phyloP scores from a whole-genome alignment of 2,888 invertebrate species.

The Diabrotica balteata region DNA sequence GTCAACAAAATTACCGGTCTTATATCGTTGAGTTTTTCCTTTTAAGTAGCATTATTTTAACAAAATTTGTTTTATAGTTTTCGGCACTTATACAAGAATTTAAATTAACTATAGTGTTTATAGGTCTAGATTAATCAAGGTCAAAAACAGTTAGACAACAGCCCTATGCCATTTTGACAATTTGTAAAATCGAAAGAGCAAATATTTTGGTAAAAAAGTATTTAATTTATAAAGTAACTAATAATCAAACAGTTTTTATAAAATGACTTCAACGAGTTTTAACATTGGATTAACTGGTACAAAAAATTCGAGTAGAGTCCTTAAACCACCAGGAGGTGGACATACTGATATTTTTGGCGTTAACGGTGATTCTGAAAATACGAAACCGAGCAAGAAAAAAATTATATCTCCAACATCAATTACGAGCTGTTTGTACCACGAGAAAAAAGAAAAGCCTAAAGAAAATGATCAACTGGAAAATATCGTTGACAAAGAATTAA shows the following conservation, averaged over 20 bases:
- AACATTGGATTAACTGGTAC: constrained; percentile 46
- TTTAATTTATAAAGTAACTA: too few relatives aligned
- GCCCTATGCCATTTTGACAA: too few relatives aligned
- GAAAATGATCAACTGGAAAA: constrained; percentile 7
- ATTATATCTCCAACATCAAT: constrained; percentile 26
- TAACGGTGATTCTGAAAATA: constrained; percentile 13
- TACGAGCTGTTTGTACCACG: constrained; percentile 30
- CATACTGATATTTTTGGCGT: constrained; percentile 57
- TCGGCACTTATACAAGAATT: too few relatives aligned
- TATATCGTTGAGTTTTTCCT: too few relatives aligned
- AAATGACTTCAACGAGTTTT: constrained; percentile 52
- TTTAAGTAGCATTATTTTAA: too few relatives aligned
- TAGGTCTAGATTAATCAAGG: too few relatives aligned
- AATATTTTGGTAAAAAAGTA: too few relatives aligned
- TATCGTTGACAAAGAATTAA: constrained; percentile 9
- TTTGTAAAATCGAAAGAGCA: too few relatives aligned
- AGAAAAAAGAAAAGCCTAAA: constrained; percentile 15
- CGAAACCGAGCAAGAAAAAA: constrained; percentile 25
- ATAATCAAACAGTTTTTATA: constrained; percentile 16
- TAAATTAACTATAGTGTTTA: too few relatives aligned
- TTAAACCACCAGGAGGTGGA: constrained; percentile 61
- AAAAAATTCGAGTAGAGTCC: constrained; percentile 57
- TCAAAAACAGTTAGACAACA: too few relatives aligned
- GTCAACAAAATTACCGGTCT: too few relatives aligned
- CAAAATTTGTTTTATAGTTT: too few relatives aligned